Evolutionary conservation across 2,113 vertebrate species (phyloP).

Genomic region (Urocynchramus pylzowi): DNA sequence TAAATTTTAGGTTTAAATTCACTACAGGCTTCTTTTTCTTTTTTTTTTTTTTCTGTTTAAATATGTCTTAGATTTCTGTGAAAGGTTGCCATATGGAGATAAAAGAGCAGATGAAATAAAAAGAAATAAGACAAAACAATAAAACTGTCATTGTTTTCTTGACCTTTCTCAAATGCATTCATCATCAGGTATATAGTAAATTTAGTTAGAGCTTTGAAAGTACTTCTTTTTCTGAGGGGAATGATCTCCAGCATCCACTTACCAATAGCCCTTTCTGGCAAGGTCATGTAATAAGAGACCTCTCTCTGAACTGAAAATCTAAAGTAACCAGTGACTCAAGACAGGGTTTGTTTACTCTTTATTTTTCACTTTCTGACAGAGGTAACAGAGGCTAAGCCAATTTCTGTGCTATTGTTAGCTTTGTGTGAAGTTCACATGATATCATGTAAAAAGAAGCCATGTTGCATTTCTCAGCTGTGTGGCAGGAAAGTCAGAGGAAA

Average conservation of each 20-base stretch:
- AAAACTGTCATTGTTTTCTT: conserved; percentile 66
- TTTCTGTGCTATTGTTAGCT: neutral
- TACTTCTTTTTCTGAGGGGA: conserved; percentile 9
- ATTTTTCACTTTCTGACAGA: neutral
- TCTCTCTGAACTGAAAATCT: conserved; percentile 43
- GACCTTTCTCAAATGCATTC: conserved; percentile 74
- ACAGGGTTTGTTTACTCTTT: neutral
- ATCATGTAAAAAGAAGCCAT: neutral
- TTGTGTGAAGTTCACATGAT: neutral
- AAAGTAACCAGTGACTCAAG: neutral
- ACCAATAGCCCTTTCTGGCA: neutral
- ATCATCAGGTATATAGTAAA: conserved; percentile 51
- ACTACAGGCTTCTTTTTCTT: neutral
- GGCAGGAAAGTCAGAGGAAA: neutral
- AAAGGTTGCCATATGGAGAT: conserved; percentile 76
- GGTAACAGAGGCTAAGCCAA: neutral
- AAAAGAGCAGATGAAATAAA: conserved; percentile 75
- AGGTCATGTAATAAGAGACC: conserved; percentile 53
- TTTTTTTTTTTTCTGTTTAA: conserved; percentile 27
- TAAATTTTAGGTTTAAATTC: conserved; percentile 58
- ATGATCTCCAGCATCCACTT: conserved; percentile 60
- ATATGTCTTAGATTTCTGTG: conserved; percentile 65
- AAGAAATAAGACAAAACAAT: conserved; percentile 70
- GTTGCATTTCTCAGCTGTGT: neutral
- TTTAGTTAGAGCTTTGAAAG: conserved; percentile 58